Percentiles rank a stretch among this genome's conserved stretches.
Evolutionary conservation across 2,888 invertebrate genomes (phyloP).

Genomic region (Leuctra nigra): DNA sequence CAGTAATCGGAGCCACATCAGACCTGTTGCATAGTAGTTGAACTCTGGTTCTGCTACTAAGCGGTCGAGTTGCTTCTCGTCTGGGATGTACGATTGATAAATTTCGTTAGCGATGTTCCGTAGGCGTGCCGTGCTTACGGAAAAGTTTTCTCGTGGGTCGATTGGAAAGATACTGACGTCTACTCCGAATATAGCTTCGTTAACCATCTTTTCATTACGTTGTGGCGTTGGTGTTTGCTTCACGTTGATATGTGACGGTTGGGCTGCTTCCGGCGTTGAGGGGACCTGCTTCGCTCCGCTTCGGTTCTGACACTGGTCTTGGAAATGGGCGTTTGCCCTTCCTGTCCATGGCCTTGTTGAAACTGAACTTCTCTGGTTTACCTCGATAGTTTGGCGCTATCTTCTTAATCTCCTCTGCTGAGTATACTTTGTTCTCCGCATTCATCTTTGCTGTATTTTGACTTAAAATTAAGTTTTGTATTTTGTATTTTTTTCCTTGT

Average conservation of each 20-base stretch:
- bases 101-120: conserved; percentile 2
- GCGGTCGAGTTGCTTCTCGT: conserved; percentile 13
- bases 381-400: conserved; percentile 29
- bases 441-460: no score
- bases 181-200: conserved; percentile 19
- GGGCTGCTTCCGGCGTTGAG: not conserved
- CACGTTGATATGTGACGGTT: not conserved
- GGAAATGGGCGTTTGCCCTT: not conserved
- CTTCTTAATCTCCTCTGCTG: conserved; percentile 23
- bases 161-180: conserved; percentile 3
- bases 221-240: conserved; percentile 10
- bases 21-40: conserved; percentile 1
- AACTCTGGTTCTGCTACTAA: conserved; percentile 1
- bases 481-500: no score
- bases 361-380: conserved; percentile 28
- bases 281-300: not conserved
- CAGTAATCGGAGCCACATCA: not conserved
- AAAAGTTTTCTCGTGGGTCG: conserved; percentile 3
- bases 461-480: no score
- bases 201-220: conserved; percentile 11
- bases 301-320: not conserved
- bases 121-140: not conserved
- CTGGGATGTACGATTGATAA: conserved; percentile 8
- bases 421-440: no score
- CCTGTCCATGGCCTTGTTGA: conserved; percentile 21